A percentile compares a stretch with the other conserved stretches of the same genome.
phyloP scores from a whole-genome alignment of 2,888 invertebrate genomes.

The Calliphora vomitoria region DNA sequence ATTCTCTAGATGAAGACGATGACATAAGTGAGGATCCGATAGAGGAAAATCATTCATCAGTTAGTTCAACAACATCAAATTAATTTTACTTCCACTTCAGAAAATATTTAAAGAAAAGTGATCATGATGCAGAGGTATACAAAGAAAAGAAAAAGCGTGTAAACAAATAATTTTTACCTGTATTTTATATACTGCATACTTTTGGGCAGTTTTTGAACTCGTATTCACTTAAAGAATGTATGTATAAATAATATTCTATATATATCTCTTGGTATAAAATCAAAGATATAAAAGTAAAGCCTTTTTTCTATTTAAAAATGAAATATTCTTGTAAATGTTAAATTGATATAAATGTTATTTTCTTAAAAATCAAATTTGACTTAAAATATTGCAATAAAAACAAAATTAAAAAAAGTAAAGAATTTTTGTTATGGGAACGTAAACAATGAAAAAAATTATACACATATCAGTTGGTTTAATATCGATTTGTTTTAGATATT shows the following conservation, averaged over 20 bases:
- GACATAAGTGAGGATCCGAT: conserved; percentile 38
- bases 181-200: conserved; percentile 67
- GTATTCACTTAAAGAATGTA: conserved; percentile 32
- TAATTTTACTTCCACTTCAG: neutral
- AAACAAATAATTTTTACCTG: conserved; percentile 59
- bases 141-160: neutral
- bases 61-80: conserved; percentile 35
- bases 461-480: too few relatives aligned
- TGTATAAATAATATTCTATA: neutral
- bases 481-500: too few relatives aligned
- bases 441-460: too few relatives aligned
- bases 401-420: conserved; percentile 23
- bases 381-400: conserved; percentile 34
- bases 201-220: conserved; percentile 40
- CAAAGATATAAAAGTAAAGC: conserved; percentile 12
- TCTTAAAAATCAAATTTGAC: conserved; percentile 55
- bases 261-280: conserved; percentile 38
- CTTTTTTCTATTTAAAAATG: conserved; percentile 33
- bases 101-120: neutral
- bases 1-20: conserved; percentile 39
- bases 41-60: conserved; percentile 35
- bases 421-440: neutral
- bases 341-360: conserved; percentile 65
- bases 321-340: conserved; percentile 53
- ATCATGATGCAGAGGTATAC: neutral